Conservation (phyloP, 2,113 vertebrate species). For the Stegostoma tigrinum region DNA sequence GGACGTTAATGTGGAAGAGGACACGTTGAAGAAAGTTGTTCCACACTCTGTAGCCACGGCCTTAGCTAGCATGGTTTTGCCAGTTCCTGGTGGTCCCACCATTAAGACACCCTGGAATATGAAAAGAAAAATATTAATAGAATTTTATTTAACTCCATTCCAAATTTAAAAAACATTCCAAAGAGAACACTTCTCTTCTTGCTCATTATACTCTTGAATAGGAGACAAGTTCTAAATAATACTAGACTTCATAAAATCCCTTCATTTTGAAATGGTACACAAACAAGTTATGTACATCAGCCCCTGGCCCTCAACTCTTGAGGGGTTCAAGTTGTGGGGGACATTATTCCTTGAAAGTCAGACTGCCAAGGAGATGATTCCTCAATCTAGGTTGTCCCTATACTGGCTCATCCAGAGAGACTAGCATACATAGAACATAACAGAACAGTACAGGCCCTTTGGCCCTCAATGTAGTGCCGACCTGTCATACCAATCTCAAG, state of each 20-base stretch:
- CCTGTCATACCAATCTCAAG: too few relatives aligned
- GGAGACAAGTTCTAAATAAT: background rate
- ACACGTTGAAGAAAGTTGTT: conserved; percentile 71
- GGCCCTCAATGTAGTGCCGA: too few relatives aligned
- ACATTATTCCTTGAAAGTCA: background rate
- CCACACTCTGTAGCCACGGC: conserved; percentile 71
- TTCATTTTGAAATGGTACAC: background rate
- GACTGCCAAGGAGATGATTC: too few relatives aligned
- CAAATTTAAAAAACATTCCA: background rate
- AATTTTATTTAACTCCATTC: background rate
- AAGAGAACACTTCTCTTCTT: background rate
- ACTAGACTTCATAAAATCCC: background rate
- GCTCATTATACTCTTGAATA: background rate
- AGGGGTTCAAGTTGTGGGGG: background rate
- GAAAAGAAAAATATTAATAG: background rate
- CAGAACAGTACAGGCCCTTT: too few relatives aligned
- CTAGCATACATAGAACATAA: too few relatives aligned
- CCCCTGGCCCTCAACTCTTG: too few relatives aligned
- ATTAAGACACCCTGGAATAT: conserved; percentile 63
- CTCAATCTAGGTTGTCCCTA: background rate
- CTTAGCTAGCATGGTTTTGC: conserved; percentile 74
- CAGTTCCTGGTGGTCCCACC: conserved; percentile 74
- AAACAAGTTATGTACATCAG: background rate
- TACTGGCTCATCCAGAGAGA: background rate
- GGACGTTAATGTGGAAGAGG: conserved; percentile 67